Percentiles rank a stretch among this genome's conserved stretches.
phyloP scores from a whole-genome alignment of 1,140 invertebrate species.

The Drosophila albomicans region DNA sequence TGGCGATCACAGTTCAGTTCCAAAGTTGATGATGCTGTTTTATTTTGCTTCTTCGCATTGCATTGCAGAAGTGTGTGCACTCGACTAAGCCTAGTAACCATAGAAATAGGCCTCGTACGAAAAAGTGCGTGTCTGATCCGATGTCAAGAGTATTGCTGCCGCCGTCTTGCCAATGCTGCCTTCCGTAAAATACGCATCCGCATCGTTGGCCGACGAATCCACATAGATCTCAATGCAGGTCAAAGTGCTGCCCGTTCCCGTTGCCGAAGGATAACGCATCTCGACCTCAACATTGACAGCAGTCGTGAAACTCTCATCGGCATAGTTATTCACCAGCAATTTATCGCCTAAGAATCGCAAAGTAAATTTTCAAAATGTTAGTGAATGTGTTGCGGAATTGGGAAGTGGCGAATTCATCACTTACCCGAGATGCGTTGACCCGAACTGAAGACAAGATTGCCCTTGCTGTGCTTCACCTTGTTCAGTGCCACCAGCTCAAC shows the following conservation, averaged over 20 bases:
- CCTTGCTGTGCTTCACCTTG: constrained; percentile 74
- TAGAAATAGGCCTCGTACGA: constrained; percentile 76
- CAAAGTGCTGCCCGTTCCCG: constrained; percentile 48
- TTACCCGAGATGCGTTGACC: constrained; percentile 70
- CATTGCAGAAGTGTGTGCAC: not conserved
- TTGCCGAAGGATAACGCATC: constrained; percentile 58
- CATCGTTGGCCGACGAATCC: constrained; percentile 64
- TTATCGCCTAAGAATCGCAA: constrained; percentile 59
- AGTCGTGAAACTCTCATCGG: constrained; percentile 65
- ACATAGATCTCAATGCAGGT: constrained; percentile 75
- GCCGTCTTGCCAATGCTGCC: constrained; percentile 65
- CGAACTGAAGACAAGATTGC: constrained; percentile 66
- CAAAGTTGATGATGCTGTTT: constrained; percentile 50
- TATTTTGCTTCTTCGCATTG: constrained; percentile 44
- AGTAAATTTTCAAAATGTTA: too few species aligned
- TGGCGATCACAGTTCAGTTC: constrained; percentile 74
- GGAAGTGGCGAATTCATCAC: not conserved
- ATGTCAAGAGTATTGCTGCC: constrained; percentile 60
- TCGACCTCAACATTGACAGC: constrained; percentile 64
- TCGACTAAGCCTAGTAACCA: constrained; percentile 62
- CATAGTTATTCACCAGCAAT: constrained; percentile 64
- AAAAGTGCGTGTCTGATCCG: constrained; percentile 64
- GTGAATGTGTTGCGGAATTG: not conserved
- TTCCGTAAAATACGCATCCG: constrained; percentile 56
- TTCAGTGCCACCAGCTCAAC: constrained; percentile 39